Evolutionary conservation across 2,888 invertebrate genomes (phyloP), one percentile per base, ranked within the genome.

Genomic region (Tipula vernalis): DNA sequence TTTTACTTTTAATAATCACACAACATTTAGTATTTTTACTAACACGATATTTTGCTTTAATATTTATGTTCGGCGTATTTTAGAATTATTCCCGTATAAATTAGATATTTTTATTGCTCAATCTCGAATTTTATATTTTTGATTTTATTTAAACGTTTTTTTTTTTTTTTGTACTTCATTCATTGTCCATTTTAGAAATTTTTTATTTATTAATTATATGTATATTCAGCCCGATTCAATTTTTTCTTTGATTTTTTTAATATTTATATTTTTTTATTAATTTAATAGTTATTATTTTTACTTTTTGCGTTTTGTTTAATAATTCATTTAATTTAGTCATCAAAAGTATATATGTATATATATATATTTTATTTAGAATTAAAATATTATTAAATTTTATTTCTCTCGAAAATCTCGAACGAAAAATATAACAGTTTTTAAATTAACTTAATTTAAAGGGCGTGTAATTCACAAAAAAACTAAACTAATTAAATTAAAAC

Each of bases 321-420:
- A 71, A 71, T 71, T 71, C 18, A 71, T 71, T 71, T 71, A 71
- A 28, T 71, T 71, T 71, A 71, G 71, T 71, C 71, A 71, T 71
- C 28, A 71, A 71, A 71, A 8, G 10, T 71, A 3, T 28, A 71
- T 28, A 71, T 71, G 13, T 57, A 57, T 57, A 57, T 57, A 57
- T 71, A 71, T 71, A 18, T 71, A 71, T 28, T 51, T 51, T 51
- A 51, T n/a, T 51, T 15, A 51, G 15, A 51, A 51, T 51, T 51
- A 51, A 51, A 71, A 28, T 28, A 71, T 71, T 71, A 71, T 28
- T 10, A 28, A 71, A 71, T 28, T 71, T 71, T 71, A 71, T 71
- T 71, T 71, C 71, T 71, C 71, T 71, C 71, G 71, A 71, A 71
- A 71, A 71, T 71, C 71, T 71, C 71, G 71, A 71, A 71, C 71